Conservation (phyloP, 2,113 vertebrate genomes). For the Atherinomorus stipes region DNA sequence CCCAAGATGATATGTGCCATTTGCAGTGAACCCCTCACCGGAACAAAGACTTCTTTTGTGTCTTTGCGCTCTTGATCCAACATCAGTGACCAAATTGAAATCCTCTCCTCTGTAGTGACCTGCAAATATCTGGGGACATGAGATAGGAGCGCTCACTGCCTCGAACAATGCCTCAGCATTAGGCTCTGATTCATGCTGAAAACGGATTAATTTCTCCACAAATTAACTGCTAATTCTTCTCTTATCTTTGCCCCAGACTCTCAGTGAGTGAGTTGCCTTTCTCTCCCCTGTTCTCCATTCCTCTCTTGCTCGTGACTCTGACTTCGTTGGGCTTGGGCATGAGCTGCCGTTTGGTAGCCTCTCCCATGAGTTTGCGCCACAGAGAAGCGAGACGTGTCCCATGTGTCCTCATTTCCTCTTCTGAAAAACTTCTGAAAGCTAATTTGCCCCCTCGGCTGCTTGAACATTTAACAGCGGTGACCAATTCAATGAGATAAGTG, state of each 20-base stretch:
- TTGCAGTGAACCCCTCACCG: slow-evolving; percentile 59
- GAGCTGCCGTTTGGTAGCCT: slow-evolving; percentile 35
- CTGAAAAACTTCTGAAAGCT: slow-evolving; percentile 36
- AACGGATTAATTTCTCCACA: slow-evolving; percentile 81
- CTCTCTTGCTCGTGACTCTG: slow-evolving; percentile 31
- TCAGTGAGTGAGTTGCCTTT: slow-evolving; percentile 61
- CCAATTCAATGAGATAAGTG: slow-evolving; percentile 56
- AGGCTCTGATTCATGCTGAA: slow-evolving; percentile 67
- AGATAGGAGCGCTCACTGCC: slow-evolving; percentile 71
- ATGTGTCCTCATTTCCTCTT: slow-evolving; percentile 51
- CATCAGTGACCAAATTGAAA: slow-evolving; percentile 79
- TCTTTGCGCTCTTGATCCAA: slow-evolving; percentile 55
- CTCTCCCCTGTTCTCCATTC: slow-evolving; percentile 32
- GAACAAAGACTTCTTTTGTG: slow-evolving; percentile 72
- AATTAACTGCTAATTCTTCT: slow-evolving; percentile 81
- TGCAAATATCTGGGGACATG: slow-evolving; percentile 78
- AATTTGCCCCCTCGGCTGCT: slow-evolving; percentile 53
- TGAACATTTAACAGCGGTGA: slow-evolving; percentile 56
- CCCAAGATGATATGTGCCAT: slow-evolving; percentile 62
- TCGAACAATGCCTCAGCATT: slow-evolving; percentile 72
- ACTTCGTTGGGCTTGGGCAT: slow-evolving; percentile 49
- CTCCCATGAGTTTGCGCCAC: slow-evolving; percentile 43
- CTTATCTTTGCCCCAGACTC: slow-evolving; percentile 80
- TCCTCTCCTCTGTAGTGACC: slow-evolving; percentile 77
- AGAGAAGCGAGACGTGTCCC: slow-evolving; percentile 48